Evolutionary conservation across 2,888 invertebrate genomes (phyloP), one percentile per base, ranked within the genome.

Genomic region (Acholoe squamosa): DNA sequence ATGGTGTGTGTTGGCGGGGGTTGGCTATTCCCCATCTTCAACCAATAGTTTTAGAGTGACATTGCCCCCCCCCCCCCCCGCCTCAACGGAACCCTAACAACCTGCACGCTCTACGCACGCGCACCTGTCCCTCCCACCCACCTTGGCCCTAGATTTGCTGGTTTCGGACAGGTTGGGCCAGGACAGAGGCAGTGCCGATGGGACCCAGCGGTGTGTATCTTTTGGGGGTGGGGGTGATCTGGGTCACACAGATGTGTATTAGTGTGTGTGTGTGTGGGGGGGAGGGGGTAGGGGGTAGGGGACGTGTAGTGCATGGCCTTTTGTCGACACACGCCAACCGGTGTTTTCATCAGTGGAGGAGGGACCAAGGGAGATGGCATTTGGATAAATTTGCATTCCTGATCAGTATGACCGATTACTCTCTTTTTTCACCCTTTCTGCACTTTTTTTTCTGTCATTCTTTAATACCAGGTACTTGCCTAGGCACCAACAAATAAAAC

Each of bases 321-420:
- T 71, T 71, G 71, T 71, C 71, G 71, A n/a, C 71, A 28, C 71
- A 71, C 71, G 71, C 71, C 71, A 71, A 19, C n/a, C 61, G 61
- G 22, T 43, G 43, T 43, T 43, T 43, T 43, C 43, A 43, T 19
- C 71, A 71, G 19, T 25, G 5, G 25, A 71, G 14, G 19, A 25
- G 71, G 28, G 43, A 5, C 71, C 3, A 61, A 14, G 22, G 43
- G 43, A 19, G 22, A 19, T 61, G 71, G 28, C 7, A 71, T 71
- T 71, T 71, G 71, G 71, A 71, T 71, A 71, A 71, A 71, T 71
- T 71, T 71, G 71, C 71, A 71, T 71, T n/a, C 61, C 5, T 14
- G 61, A 61, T 61, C 61, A 61, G 22, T 61, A 43, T 43, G 43
- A 43, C 10, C 5, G 43, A 43, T 43, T 43, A 43, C 43, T 43